phyloP scores from a whole-genome alignment of 1,140 invertebrate species.

The Leptonema lineaticorne region DNA sequence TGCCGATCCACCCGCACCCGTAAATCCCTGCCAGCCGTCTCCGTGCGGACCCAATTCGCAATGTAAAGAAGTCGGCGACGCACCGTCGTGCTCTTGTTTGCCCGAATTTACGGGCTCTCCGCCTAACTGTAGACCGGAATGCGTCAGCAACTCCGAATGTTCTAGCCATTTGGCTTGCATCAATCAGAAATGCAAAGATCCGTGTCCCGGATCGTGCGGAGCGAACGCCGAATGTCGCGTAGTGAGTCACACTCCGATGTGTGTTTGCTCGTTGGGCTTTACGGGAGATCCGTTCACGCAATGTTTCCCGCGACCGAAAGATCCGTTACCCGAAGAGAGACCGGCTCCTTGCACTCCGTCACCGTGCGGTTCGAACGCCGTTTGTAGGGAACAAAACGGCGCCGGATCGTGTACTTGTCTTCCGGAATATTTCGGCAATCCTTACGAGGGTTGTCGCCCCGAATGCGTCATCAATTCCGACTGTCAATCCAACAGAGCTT shows the following conservation, averaged over 20 bases:
- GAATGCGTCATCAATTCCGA: slow-evolving; percentile 58
- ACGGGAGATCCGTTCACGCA: slow-evolving; percentile 68
- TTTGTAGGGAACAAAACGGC: slow-evolving; percentile 59
- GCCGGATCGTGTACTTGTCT: slow-evolving; percentile 60
- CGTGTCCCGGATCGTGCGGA: slow-evolving; percentile 70
- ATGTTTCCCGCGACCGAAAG: slow-evolving; percentile 53
- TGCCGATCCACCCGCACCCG: slow-evolving; percentile 42
- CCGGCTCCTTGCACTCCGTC: slow-evolving; percentile 50
- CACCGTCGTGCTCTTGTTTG: slow-evolving; percentile 65
- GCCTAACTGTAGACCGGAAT: slow-evolving; percentile 67
- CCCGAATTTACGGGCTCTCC: slow-evolving; percentile 60
- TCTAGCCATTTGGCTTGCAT: slow-evolving; percentile 63
- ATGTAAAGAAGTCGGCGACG: slow-evolving; percentile 60
- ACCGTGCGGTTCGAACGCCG: slow-evolving; percentile 55
- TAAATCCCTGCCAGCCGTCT: slow-evolving; percentile 63
- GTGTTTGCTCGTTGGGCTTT: slow-evolving; percentile 62
- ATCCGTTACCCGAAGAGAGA: slow-evolving; percentile 44
- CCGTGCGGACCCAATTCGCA: slow-evolving; percentile 67
- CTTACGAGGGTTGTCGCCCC: slow-evolving; percentile 56
- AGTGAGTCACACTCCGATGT: slow-evolving; percentile 64
- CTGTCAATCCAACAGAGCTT: slow-evolving; percentile 67
- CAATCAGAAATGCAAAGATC: slow-evolving; percentile 66
- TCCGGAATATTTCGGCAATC: slow-evolving; percentile 58
- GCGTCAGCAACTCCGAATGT: slow-evolving; percentile 66
- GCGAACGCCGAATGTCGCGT: slow-evolving; percentile 61